A percentile compares a stretch with the other conserved stretches of the same genome.
Conservation (phyloP, 2,113 vertebrate species). For the Archilochus colubris region DNA sequence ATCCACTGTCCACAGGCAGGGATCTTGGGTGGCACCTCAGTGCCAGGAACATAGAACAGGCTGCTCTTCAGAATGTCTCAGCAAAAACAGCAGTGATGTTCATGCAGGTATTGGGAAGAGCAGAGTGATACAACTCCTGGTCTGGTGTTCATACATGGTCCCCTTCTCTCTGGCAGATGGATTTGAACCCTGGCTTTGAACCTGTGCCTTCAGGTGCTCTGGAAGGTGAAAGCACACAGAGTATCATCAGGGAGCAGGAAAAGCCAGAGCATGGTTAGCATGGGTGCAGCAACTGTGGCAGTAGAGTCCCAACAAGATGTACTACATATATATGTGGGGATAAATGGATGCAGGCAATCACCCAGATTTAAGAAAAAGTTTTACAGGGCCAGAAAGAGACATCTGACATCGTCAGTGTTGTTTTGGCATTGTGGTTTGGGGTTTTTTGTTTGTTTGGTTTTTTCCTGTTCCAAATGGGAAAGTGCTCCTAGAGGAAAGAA, state of each 20-base stretch:
- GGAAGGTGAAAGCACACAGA: background rate
- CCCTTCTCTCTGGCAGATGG: background rate
- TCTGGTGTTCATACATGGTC: background rate
- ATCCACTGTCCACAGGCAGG: background rate
- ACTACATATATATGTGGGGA: background rate
- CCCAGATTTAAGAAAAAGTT: background rate
- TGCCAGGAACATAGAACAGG: background rate
- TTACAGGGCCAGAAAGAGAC: background rate
- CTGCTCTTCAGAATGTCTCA: background rate
- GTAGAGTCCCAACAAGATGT: background rate
- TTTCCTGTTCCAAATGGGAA: background rate
- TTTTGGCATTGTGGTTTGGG: too few relatives aligned
- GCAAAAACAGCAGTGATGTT: background rate
- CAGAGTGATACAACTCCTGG: background rate
- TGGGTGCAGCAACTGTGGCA: background rate
- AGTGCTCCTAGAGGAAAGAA: constrained; percentile 2
- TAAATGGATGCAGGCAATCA: background rate
- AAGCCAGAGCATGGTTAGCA: background rate
- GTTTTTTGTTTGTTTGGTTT: too few relatives aligned
- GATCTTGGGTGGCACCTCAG: rapidly evolving
- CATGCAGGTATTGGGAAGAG: background rate
- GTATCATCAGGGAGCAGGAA: background rate
- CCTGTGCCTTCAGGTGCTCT: background rate
- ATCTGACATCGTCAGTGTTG: background rate
- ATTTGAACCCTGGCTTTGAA: background rate